Base-by-base conservation (phyloP, 2,113 vertebrate genomes). In the Vidua chalybeata region DNA sequence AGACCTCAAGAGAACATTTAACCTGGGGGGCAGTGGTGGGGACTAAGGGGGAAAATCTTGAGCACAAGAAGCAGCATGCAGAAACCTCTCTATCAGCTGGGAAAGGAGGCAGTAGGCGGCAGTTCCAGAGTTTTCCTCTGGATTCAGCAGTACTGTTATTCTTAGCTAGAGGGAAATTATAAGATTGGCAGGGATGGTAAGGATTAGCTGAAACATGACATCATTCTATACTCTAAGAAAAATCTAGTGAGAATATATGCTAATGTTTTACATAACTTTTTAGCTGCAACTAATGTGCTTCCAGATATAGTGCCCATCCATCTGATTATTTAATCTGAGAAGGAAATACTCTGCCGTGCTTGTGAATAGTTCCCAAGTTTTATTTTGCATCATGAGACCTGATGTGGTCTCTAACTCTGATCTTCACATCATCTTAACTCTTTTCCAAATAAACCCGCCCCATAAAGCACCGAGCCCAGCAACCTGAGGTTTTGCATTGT, bases 401-500 rank as follows among this genome's bases (percentile, higher is more conserved):
- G 81, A 56, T 35, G 71, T 48, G 49, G 33, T 10, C 61, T 87
- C 84, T 5, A 26, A 39, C 48, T 62, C 69, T 5, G 62, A 73
- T 37, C 61, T 23, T 13, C 39, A 30, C 69, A 41, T 61, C 27
- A 15, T 28, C 64, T 9, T 16, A 5, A 6, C 2, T 43, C 45
- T 61, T 58, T 63, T 54, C 75, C 2, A 15, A 75, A 64, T 48
- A 35, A 89, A 55, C 49, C 43, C 7, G 0, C 23, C 52, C 28
- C 0, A 0, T 11, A 26, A 22, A 66, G 75, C 51, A 51, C 10
- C 0, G 2, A 77, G 62, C 67, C 37, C 75, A 31, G 58, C 3
- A 7, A 7, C 10, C 5, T 8, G 37, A 76, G 62, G 43, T 11
- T 11, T 69, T 45, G 22, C 4, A 0, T 13, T 9, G 23, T 10